Evolutionary conservation across 2,888 invertebrate species (phyloP).

Genomic region (Eupithecia exiguata): DNA sequence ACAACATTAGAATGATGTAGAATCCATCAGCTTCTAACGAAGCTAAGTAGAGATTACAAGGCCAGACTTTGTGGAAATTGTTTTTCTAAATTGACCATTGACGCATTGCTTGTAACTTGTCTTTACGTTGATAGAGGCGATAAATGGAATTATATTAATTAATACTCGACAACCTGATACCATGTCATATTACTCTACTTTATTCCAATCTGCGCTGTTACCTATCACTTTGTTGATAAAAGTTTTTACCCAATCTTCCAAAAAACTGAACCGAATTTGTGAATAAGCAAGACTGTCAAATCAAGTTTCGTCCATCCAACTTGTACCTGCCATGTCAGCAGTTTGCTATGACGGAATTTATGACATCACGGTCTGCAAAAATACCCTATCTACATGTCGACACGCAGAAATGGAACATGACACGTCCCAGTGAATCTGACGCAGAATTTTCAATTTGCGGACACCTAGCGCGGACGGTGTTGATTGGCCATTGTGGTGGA

Average conservation of each 20-base stretch:
- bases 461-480: constrained; percentile 6
- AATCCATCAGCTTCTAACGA: neutral
- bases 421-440: constrained; percentile 10
- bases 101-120: neutral
- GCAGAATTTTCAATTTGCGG: constrained; percentile 15
- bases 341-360: constrained; percentile 9
- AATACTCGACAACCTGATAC: neutral
- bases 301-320: neutral
- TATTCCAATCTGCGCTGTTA: neutral
- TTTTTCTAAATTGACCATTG: neutral
- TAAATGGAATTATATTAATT: neutral
- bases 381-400: constrained; percentile 11
- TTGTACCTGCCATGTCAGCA: constrained; percentile 1
- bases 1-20: constrained; percentile 5
- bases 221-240: neutral
- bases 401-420: constrained; percentile 7
- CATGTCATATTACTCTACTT: neutral
- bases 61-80: neutral
- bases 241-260: neutral
- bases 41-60: constrained; percentile 1
- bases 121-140: neutral
- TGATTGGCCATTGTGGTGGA: constrained; percentile 14
- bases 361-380: constrained; percentile 10
- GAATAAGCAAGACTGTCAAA: neutral
- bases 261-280: neutral